Percentiles rank a stretch among this genome's conserved stretches.
Conservation (phyloP, 2,888 invertebrate genomes). For the Malthinus flaveolus region DNA sequence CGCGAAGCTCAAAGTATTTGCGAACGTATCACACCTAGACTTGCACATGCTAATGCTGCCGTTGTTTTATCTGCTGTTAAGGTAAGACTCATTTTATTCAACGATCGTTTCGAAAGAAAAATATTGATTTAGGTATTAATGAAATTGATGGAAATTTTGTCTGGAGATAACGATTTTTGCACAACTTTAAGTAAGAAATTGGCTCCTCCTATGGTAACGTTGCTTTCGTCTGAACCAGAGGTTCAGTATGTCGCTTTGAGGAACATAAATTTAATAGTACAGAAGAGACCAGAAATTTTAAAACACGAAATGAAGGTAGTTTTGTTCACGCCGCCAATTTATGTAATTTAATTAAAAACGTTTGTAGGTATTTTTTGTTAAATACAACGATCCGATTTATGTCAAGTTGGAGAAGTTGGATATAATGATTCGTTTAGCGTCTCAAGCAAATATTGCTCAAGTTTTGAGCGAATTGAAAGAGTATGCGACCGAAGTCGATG, state of each 20-base stretch:
- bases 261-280: slow-evolving; percentile 98
- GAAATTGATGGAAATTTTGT: slow-evolving; percentile 98
- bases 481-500: slow-evolving; percentile 98
- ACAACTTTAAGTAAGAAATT: slow-evolving; percentile 92
- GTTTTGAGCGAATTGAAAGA: slow-evolving; percentile 98
- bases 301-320: slow-evolving; percentile 99
- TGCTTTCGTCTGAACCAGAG: slow-evolving; percentile 97
- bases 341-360: neutral
- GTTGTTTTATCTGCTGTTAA: slow-evolving; percentile 98
- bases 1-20: slow-evolving; percentile 98
- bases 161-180: slow-evolving; percentile 92
- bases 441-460: slow-evolving; percentile 97
- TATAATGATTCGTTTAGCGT: slow-evolving; percentile 98
- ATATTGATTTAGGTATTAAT: slow-evolving; percentile 70
- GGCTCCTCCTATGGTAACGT: slow-evolving; percentile 97
- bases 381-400: slow-evolving; percentile 99
- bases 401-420: slow-evolving; percentile 98
- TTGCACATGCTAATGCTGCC: slow-evolving; percentile 99
- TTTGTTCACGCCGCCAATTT: neutral
- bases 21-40: slow-evolving; percentile 93
- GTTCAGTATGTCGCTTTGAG: slow-evolving; percentile 98
- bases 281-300: slow-evolving; percentile 96
- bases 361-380: slow-evolving; percentile 88
- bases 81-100: slow-evolving; percentile 56
- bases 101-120: neutral